These are phyloP conservation scores for Atta texana DNA, from an alignment of 1,140 invertebrate genomes.

Conservation along the genomic window DNA sequence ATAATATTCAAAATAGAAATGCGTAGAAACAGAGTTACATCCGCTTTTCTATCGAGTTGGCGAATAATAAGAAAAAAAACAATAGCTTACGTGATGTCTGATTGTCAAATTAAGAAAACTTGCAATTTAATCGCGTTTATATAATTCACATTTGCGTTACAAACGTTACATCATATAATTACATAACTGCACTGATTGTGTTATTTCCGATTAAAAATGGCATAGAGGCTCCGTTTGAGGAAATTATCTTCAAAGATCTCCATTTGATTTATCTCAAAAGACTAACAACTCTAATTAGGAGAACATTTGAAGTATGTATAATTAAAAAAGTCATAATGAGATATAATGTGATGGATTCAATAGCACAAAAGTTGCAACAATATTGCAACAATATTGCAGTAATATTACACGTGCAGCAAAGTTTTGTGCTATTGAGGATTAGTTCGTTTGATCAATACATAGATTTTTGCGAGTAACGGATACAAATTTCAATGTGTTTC, in stretches of 20 bases:
- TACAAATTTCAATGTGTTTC: conserved; percentile 44
- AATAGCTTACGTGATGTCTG: neutral
- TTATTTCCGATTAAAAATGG: neutral
- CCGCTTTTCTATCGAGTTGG: neutral
- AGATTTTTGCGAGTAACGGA: neutral
- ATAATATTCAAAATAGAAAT: neutral
- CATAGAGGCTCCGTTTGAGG: neutral
- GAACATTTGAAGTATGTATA: neutral
- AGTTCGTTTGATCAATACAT: neutral
- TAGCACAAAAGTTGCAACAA: too few species aligned
- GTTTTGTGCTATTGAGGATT: neutral
- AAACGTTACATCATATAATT: conserved; percentile 8
- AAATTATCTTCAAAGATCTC: conserved; percentile 23
- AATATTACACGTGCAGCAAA: too few species aligned
- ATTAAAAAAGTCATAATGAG: neutral
- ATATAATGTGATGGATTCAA: neutral
- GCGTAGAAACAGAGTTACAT: neutral
- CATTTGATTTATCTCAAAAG: neutral
- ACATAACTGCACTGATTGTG: neutral
- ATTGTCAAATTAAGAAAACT: neutral
- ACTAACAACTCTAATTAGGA: neutral
- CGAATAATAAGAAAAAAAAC: neutral
- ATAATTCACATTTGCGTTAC: neutral
- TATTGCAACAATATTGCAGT: too few species aligned
- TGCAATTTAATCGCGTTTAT: neutral